Base-by-base conservation (phyloP, 2,888 invertebrate genomes). In the Lasiommata megera region DNA sequence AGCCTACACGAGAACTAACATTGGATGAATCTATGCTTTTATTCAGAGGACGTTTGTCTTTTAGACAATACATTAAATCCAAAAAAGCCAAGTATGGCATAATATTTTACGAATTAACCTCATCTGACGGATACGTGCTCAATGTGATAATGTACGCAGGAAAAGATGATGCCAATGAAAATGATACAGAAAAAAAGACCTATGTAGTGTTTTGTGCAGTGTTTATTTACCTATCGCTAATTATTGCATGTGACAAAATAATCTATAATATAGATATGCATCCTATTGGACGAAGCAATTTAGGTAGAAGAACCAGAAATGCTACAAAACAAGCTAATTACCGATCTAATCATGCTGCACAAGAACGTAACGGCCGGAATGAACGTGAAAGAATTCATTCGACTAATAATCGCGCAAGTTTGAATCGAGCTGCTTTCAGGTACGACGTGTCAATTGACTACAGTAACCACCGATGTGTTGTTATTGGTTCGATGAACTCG, bases 401-500 rank as follows among this genome's bases (percentile, higher is more conserved):
- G 40, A 60, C 60, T 61, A 66, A 66, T 67, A 66, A 63, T 63
- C 59, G 64, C 61, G 62, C 58, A 63, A 65, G 64, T 64, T 66
- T 66, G 56, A 64, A 60, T 60, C 54, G 54, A 41, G 54, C 54
- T 44, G 54, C 54, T 44, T 43, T 54, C 40, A 54, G 28, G 44
- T 43, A 64, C 56, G 54, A 65, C 53, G 57, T 58, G 28, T 46
- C 43, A 56, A 64, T 64, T 54, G 58, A 58, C 70, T 94, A 93
- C 54, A 58, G 53, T 61, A 8, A 18, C 53, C 43, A 63, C 36
- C 14, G 41, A 38, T 54, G 56, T 29, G 56, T 61, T 58, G 53
- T 50, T 62, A 60, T 61, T 64, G 61, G 54, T 41, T 12, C 46
- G 34, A 61, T 66, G 60, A 63, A 60, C 43, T 46, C 28, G 11